Base-by-base conservation (phyloP, 1,140 invertebrate species). In the Melipona quadrifasciata region DNA sequence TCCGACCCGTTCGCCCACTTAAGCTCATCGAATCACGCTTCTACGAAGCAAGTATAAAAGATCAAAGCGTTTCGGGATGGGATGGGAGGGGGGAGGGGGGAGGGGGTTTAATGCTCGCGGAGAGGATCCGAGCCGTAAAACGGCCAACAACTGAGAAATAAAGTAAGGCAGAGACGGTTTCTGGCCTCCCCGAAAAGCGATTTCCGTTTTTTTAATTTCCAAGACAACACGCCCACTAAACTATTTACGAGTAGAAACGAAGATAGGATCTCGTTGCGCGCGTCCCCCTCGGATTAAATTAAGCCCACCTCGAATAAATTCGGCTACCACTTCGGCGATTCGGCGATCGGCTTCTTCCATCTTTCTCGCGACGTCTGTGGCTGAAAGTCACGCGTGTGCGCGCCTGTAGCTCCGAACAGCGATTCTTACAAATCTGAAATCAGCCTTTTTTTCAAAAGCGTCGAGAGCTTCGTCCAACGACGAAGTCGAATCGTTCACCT, bases 21-120 rank as follows among this genome's bases (percentile, higher is more conserved):
- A 84, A 67, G 21, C 82, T 87, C 79, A 80, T 90, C 86, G 88
- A 80, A 90, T 83, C 75, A 55, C 85, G 76, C 39, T 89, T 89
- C 81, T 78, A 80, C 88, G 87, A 86, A 85, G 76, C 75, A 88
- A 90, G 84, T 89, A 87, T 84, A 86, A 86, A 89, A 89, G 81
- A 89, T 89, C 88, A 89, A 89, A 89, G 87, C 58, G 82, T 83
- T 86, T 85, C 86, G 61, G 64, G 17, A 19, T 12, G 5, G 3
- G 55, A 0, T 0, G 14, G 53, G 1, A 14, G 2, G 53, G 53
- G 53, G 11, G 11, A 10, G 11, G 16, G 11, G 53, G 2, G 34
- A 34, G 8, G 53, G 53, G 75, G 85, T 71, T 89, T 89, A 89
- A 89, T 72, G 88, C 65, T 70, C 77, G 77, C 75, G 87, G 39